Base-by-base conservation (phyloP, 2,797 vertebrate genomes). In the Sebastes dallii region DNA sequence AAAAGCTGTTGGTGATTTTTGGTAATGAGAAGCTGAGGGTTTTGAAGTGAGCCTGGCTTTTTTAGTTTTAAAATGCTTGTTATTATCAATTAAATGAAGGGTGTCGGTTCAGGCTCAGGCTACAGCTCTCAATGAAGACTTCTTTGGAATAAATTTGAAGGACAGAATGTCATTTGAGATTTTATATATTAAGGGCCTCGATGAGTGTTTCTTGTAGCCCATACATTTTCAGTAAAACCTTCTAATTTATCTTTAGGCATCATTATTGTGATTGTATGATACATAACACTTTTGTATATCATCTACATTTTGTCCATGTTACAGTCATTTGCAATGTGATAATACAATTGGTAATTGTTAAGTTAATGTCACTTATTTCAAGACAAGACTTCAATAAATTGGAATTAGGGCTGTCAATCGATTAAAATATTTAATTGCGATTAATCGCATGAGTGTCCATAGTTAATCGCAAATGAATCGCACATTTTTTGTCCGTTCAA, bases 1-100 rank as follows among this genome's bases (percentile, higher is more conserved):
- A 88, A 83, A 91, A 88, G 71, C 80, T 75, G 66, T 73, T 76
- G 58, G 29, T 77, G 59, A 66, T 71, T 81, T 72, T 58, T 77
- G 66, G 46, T 76, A 75, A 89, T 89, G 67, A 87, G 83, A 74
- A 77, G 39, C 71, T 14, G 36, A 72, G 39, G 55, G 20, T 70
- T 76, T 88, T 72, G 2, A 66, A 73, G 59, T 68, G 70, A 68
- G 14, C 1, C 20, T 34, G 29, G 8, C 3, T 67, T 79, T 66
- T 62, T 20, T 32, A 27, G 3, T 62, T 77, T 77, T 24, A 20
- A 61, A 56, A 61, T 20, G 52, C 16, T 59, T 56, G 8, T 42
- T 42, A 50, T 74, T 36, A 18, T 59, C 20, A 18, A 29, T 11
- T 42, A 4, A 56, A 66, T 29, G 13, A 75, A 56, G 9, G 8